phyloP scores from a whole-genome alignment of 1,140 invertebrate genomes.

The Ips nitidus region DNA sequence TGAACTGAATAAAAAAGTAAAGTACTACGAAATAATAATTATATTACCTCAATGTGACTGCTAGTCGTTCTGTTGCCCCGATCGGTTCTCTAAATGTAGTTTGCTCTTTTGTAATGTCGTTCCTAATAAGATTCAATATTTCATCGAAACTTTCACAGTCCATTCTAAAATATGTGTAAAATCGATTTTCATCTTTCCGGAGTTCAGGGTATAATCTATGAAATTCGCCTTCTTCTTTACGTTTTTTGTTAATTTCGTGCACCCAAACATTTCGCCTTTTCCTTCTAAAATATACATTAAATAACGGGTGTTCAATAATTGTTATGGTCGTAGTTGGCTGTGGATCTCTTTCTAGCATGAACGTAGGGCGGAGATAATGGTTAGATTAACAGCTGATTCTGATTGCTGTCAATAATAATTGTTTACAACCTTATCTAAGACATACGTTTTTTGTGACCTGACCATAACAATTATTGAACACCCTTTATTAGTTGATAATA shows the following conservation, averaged over 20 bases:
- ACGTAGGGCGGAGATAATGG: too few relatives aligned
- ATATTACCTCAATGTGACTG: slow-evolving; percentile 12
- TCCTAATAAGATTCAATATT: neutral
- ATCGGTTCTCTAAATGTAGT: slow-evolving; percentile 13
- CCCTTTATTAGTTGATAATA: too few relatives aligned
- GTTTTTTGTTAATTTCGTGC: slow-evolving; percentile 11
- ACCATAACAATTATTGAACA: too few relatives aligned
- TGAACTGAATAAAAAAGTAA: too few relatives aligned
- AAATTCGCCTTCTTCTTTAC: slow-evolving; percentile 3
- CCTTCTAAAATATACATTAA: slow-evolving; percentile 2
- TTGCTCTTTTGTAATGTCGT: slow-evolving; percentile 1
- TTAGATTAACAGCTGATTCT: too few relatives aligned
- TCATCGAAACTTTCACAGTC: slow-evolving; percentile 1
- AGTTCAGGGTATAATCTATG: slow-evolving; percentile 5
- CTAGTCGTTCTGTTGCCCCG: slow-evolving; percentile 21
- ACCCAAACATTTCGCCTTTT: slow-evolving; percentile 8
- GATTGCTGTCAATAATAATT: too few relatives aligned
- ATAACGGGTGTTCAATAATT: neutral
- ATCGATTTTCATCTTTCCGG: slow-evolving; percentile 3
- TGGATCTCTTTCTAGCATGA: too few relatives aligned
- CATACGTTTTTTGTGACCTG: too few relatives aligned
- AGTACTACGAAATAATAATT: too few relatives aligned
- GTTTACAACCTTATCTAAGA: too few relatives aligned
- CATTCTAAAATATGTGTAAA: slow-evolving; percentile 24
- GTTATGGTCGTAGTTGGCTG: neutral